A percentile compares a stretch with the other conserved stretches of the same genome.
Evolutionary conservation across 2,797 vertebrate species (phyloP).

Genomic region (Ctenopoma multispine): DNA sequence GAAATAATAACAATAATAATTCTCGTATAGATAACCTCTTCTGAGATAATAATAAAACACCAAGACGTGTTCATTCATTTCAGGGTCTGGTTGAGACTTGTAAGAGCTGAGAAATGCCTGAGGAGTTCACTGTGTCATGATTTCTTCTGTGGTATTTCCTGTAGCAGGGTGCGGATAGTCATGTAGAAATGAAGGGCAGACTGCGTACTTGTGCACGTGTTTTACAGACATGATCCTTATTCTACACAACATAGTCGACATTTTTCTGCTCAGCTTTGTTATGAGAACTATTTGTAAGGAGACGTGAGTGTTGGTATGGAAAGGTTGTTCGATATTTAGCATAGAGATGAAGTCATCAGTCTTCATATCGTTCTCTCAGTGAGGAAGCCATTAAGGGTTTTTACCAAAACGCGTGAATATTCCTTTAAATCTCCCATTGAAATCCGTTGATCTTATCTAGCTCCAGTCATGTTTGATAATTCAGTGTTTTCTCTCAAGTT

Average conservation of each 20-base stretch:
- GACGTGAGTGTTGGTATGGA: background rate
- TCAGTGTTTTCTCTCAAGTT: background rate
- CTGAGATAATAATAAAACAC: background rate
- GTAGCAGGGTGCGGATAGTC: background rate
- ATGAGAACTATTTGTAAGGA: background rate
- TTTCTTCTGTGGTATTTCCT: background rate
- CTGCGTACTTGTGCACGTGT: background rate
- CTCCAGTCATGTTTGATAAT: background rate
- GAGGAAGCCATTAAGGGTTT: background rate
- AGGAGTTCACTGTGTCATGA: background rate
- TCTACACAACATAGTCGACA: background rate
- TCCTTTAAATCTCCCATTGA: background rate
- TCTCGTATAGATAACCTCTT: no score
- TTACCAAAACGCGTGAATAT: background rate
- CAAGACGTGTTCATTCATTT: no score
- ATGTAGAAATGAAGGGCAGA: no score
- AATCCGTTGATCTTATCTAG: background rate
- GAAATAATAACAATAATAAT: background rate
- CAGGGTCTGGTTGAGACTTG: background rate
- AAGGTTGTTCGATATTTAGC: background rate
- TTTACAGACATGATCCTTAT: background rate
- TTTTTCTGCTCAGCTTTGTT: background rate
- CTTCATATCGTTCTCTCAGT: no score
- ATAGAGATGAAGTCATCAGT: background rate
- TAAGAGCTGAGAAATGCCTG: background rate